Base-by-base conservation (phyloP, 2,113 vertebrate species). In the Cettia cetti region DNA sequence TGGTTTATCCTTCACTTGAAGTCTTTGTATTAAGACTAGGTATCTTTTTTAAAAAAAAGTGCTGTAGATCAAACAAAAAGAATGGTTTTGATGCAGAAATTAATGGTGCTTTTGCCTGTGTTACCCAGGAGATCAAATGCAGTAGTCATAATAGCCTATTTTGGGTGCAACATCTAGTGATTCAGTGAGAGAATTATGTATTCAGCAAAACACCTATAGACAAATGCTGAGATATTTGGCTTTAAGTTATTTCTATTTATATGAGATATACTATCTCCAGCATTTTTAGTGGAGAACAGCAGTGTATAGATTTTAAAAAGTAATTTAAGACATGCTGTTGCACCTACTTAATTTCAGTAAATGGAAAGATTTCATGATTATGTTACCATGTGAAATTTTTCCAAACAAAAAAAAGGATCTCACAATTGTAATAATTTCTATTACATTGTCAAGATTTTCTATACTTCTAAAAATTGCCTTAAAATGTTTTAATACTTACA, bases 51-150 rank as follows among this genome's bases (percentile, higher is more conserved):
- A 86, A 86, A 71, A 84, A 57, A 31, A 76, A 15, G 17, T 76
- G 40, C 65, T 79, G 20, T 76, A 65, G 57, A 71, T 94, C 60
- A 92, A 96, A 89, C 35, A 71, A 47, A 82, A 92, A 23, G 39
- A 83, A 78, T 84, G 52, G 31, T 21, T 92, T 89, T 89, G 76
- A 83, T 93, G 52, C 52, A 84, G 56, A 89, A 95, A 86, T 91
- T 90, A 92, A 63, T 68, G 65, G 17, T 53, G 59, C 15, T 95
- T 84, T 79, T 63, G 60, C 69, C 16, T 75, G 0, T 56, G 63
- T 75, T 50, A 84, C 57, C 40, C 47, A 37, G 49, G 81, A 91
- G 86, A 78, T 94, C 56, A 68, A 75, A 91, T 89, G 30, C 69
- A 76, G 8, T 49, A 40, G 54, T 76, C 44, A 42, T 42, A 92